Percentiles rank a stretch among this genome's conserved stretches.
Conservation (phyloP, 64 coral and sea anemone genomes). For the Dendrophyllia cribrosa region DNA sequence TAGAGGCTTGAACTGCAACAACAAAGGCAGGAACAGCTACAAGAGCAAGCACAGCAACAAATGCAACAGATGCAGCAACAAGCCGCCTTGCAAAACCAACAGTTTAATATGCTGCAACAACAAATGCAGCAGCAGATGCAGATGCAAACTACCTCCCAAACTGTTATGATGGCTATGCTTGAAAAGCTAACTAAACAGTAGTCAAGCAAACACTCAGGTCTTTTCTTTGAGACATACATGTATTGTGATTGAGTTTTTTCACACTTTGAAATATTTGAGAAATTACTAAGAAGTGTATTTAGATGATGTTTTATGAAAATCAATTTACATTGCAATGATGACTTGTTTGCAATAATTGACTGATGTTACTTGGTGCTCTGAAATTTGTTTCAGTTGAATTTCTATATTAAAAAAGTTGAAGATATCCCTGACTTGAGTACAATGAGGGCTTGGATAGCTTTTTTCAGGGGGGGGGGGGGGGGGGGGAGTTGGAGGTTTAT, state of each 20-base stretch:
- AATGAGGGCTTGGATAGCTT: neutral
- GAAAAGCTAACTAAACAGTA: neutral
- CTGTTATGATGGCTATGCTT: constrained; percentile 9
- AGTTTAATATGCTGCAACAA: neutral
- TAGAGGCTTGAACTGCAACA: constrained; percentile 57
- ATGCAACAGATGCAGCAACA: neutral
- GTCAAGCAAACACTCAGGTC: neutral
- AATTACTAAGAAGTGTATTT: neutral
- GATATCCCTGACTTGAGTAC: neutral
- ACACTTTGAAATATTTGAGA: neutral
- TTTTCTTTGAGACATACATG: neutral
- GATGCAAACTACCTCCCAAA: constrained; percentile 9
- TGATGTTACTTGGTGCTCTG: neutral
- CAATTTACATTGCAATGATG: neutral
- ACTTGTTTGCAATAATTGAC: neutral
- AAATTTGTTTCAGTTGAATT: neutral
- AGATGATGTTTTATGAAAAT: neutral
- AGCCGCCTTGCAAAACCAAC: constrained; percentile 1
- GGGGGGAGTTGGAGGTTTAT: neutral
- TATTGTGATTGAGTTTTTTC: neutral
- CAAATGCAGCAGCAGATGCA: neutral
- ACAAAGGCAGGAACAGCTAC: constrained; percentile 63
- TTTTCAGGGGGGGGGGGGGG: neutral
- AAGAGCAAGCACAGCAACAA: constrained; percentile 45
- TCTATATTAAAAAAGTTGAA: neutral